Conservation (phyloP, 2,797 vertebrate genomes). For the Lepus oiostolus region DNA sequence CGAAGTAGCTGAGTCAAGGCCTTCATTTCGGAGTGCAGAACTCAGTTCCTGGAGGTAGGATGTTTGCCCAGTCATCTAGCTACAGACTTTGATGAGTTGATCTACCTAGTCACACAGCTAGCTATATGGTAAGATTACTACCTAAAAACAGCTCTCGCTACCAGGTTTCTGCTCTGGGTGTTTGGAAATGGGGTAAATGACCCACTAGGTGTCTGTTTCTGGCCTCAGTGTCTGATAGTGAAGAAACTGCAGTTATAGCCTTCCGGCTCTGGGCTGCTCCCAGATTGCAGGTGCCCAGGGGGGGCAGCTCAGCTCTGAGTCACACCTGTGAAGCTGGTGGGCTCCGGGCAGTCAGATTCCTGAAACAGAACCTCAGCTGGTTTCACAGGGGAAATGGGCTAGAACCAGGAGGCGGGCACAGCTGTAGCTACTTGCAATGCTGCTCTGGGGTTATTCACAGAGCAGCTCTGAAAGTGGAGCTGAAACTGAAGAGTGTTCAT, state of each 20-base stretch:
- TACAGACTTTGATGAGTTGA: conserved; percentile 11
- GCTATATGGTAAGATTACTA: background rate
- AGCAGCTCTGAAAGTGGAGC: conserved; percentile 1
- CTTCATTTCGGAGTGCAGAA: conserved; percentile 28
- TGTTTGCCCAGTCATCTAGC: conserved; percentile 14
- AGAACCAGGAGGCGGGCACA: conserved; percentile 6
- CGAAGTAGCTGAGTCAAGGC: background rate
- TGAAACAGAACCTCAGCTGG: conserved; percentile 15
- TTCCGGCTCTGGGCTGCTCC: conserved; percentile 8
- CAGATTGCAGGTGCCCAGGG: background rate
- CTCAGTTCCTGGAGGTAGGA: conserved; percentile 3
- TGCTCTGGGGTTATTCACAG: background rate
- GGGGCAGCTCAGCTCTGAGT: background rate
- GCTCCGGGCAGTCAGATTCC: background rate
- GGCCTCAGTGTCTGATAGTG: background rate
- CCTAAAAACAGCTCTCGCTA: background rate
- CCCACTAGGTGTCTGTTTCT: background rate
- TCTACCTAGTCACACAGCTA: background rate
- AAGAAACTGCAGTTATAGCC: background rate
- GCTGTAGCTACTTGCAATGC: background rate
- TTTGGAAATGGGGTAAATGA: background rate
- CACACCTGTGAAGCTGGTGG: background rate
- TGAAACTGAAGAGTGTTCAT: conserved; percentile 41
- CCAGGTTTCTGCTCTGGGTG: background rate
- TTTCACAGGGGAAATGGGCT: conserved; percentile 28